Evolutionary conservation across 2,113 vertebrate species (phyloP).

Genomic region (Ochotona curzoniae): DNA sequence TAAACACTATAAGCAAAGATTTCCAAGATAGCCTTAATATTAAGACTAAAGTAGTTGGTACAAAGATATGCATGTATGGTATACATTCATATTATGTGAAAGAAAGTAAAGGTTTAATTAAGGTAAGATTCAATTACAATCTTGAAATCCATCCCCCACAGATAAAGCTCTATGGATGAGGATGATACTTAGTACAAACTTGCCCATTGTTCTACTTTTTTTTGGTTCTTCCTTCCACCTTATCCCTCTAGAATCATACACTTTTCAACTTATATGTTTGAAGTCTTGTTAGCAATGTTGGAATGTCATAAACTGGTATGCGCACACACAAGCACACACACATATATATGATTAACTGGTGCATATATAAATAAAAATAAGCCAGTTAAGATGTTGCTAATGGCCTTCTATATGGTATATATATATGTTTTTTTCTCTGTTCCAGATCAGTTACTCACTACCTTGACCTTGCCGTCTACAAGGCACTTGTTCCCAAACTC

Average conservation of each 20-base stretch:
- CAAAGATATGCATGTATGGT: background rate
- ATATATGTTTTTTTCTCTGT: background rate
- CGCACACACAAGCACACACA: background rate
- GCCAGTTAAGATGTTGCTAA: too few relatives aligned
- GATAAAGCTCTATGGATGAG: background rate
- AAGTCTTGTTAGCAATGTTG: background rate
- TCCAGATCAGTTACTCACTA: background rate
- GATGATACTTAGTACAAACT: background rate
- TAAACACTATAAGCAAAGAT: constrained; percentile 57
- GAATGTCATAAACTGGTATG: background rate
- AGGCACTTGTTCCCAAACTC: background rate
- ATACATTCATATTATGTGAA: background rate
- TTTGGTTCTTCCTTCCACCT: background rate
- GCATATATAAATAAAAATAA: background rate
- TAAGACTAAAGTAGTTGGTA: constrained; percentile 45
- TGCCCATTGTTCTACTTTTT: constrained; percentile 16
- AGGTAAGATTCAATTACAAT: background rate
- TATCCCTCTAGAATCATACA: background rate
- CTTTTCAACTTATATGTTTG: background rate
- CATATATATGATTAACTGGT: background rate
- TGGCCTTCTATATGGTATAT: too few relatives aligned
- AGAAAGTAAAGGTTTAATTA: constrained; percentile 19
- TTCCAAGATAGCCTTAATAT: constrained; percentile 53
- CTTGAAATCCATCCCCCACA: background rate
- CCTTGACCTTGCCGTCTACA: background rate